Evolutionary conservation across 2,797 vertebrate genomes (phyloP), one percentile per base, ranked within the genome.

Genomic region (Argyrosomus regius): DNA sequence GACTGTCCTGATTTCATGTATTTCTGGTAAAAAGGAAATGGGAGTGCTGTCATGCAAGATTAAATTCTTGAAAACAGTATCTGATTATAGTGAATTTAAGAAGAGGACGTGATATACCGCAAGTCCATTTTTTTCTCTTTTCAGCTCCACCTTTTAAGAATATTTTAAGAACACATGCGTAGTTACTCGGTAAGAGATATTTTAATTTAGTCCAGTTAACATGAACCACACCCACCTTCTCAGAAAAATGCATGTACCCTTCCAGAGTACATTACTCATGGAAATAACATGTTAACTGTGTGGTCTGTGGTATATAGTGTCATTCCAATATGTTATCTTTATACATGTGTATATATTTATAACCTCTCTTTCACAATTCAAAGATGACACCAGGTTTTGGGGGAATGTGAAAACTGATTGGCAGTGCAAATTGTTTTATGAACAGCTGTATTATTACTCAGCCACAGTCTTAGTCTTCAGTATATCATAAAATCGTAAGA

Each of bases 11-110:
- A 69, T 59, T 74, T 77, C 26, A 56, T 24, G 20, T 6, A 3
- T 48, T 85, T 78, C 69, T 85, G 39, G 53, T 80, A 49, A 72
- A 77, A 77, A 79, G 73, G 72, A 86, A 88, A 83, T 17, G 63
- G 58, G 62, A 79, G 35, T 64, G 49, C 43, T 69, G 64, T 43
- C 24, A 41, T 81, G 83, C 78, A 54, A 73, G 39, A 84, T 70
- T 22, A 72, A 64, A 54, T 52, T 43, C 48, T 52, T 26, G 35
- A 66, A 64, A 9, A 39, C 43, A 43, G 9, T 39, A 65, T 73
- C 10, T 18, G 18, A 68, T 58, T 7, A 26, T 2, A 18, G 35
- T 12, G 17, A 22, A 3, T 49, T 52, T 61, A 17, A 64, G n/a
- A 63, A 49, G 10, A 68, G 31, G 10, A n/a, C 6, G 3, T 12